phyloP scores from a whole-genome alignment of 2,113 vertebrate genomes.

The Tauraco erythrolophus region DNA sequence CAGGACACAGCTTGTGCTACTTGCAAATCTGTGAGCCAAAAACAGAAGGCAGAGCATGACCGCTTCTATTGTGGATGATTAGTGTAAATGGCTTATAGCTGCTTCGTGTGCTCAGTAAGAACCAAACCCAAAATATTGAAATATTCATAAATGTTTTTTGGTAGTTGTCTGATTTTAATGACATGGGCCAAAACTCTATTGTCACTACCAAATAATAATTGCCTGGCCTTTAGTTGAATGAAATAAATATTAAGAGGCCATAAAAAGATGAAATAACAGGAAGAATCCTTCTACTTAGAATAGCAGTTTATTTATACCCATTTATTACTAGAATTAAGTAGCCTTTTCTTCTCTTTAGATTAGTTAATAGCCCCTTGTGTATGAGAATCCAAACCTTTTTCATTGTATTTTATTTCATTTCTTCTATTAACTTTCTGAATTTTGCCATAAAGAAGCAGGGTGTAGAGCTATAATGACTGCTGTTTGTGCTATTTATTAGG shows the following conservation, averaged over 20 bases:
- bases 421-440: background rate
- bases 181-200: background rate
- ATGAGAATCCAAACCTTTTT: background rate
- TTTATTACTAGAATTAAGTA: slow-evolving; percentile 1
- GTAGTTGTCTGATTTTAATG: background rate
- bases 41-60: background rate
- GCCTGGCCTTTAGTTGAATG: background rate
- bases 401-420: background rate
- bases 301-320: background rate
- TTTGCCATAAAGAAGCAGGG: background rate
- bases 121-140: background rate
- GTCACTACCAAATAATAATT: background rate
- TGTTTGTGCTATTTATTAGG: background rate
- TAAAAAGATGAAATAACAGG: background rate
- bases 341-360: background rate
- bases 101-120: background rate
- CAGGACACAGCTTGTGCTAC: background rate
- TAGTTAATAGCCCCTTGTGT: background rate
- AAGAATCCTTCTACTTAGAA: background rate
- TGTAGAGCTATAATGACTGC: background rate
- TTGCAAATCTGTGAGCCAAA: background rate
- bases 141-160: background rate
- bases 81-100: background rate
- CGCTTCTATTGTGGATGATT: background rate
- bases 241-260: background rate